These are phyloP conservation scores for Pelecanus crispus DNA, from an alignment of 2,113 vertebrate genomes.

Conservation along the genomic window DNA sequence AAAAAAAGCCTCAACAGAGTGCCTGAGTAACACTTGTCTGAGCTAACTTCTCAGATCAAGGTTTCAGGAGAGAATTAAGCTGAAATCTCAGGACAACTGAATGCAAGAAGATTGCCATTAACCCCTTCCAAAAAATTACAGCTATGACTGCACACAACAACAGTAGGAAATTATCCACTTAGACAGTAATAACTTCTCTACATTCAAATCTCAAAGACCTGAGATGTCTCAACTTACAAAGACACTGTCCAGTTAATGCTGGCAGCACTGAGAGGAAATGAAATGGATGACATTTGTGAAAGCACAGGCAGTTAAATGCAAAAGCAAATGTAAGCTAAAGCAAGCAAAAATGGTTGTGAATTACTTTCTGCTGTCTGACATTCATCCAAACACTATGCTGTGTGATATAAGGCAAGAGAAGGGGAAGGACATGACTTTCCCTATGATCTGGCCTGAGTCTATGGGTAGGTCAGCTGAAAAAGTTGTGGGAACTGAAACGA, in stretches of 20 bases:
- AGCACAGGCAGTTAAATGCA: background rate
- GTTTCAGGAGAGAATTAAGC: background rate
- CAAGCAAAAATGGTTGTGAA: background rate
- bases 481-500: constrained; percentile 50
- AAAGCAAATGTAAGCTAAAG: background rate
- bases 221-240: background rate
- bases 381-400: background rate
- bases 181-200: background rate
- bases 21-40: background rate
- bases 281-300: background rate
- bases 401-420: background rate
- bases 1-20: background rate
- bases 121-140: background rate
- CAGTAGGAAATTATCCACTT: background rate
- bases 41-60: background rate
- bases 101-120: background rate
- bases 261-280: background rate
- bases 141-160: background rate
- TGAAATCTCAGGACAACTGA: background rate
- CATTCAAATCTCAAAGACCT: background rate
- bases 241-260: background rate
- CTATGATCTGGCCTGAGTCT: background rate
- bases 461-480: constrained; percentile 7
- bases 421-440: background rate
- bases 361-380: background rate